Conservation (phyloP, 2,113 vertebrate species). For the Oreocharis arfaki region DNA sequence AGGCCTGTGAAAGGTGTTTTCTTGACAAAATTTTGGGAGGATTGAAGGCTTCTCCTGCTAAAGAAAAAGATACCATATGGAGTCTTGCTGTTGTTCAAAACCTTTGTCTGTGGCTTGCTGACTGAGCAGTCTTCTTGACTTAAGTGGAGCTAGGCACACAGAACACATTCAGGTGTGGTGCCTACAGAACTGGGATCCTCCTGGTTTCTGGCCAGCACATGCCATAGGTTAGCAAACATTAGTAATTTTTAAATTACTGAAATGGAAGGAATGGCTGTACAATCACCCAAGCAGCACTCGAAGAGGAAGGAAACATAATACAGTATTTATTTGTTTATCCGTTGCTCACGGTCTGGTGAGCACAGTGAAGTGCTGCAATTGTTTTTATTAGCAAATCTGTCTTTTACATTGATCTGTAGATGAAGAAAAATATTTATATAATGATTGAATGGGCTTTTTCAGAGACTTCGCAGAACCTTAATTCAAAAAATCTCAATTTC, state of each 20-base stretch:
- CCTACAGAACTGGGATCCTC: neutral
- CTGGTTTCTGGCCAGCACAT: neutral
- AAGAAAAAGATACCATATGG: neutral
- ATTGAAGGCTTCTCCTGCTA: neutral
- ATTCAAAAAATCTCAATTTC: neutral
- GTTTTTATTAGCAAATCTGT: neutral
- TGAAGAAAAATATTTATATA: neutral
- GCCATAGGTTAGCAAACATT: neutral
- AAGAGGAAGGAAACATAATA: neutral
- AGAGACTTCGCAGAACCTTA: neutral
- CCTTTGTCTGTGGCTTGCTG: neutral
- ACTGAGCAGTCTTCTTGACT: neutral
- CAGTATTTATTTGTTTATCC: neutral
- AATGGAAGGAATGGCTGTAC: neutral
- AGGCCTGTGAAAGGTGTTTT: neutral
- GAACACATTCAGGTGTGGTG: neutral
- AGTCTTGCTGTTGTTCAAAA: neutral
- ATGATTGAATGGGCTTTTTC: neutral
- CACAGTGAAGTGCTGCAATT: neutral
- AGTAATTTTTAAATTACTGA: neutral
- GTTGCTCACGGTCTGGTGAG: neutral
- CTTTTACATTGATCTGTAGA: neutral
- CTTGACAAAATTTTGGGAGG: neutral
- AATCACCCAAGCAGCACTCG: neutral
- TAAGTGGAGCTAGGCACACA: neutral